Conservation (phyloP, 2,113 vertebrate species). For the Ondatra zibethicus region DNA sequence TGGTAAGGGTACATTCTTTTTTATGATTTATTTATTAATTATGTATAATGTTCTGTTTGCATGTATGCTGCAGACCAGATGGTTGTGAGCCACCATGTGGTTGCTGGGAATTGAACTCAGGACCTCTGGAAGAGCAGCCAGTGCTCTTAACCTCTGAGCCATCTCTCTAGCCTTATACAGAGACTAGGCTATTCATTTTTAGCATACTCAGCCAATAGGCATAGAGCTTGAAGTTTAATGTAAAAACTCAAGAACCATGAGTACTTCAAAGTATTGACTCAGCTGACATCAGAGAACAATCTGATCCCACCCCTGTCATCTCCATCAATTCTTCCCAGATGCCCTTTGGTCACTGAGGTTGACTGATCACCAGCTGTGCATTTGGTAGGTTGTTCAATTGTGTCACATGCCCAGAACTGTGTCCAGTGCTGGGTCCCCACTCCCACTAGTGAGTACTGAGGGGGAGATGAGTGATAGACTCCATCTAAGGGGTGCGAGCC, state of each 20-base stretch:
- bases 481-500: background rate
- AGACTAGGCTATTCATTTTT: background rate
- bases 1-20: accelerated
- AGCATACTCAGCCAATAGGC: background rate
- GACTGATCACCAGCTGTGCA: background rate
- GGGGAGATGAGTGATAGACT: background rate
- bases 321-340: background rate
- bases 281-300: constrained; percentile 17
- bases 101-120: too few relatives aligned
- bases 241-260: background rate
- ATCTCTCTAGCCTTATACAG: background rate
- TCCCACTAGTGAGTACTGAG: background rate
- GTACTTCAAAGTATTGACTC: accelerated
- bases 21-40: too few relatives aligned
- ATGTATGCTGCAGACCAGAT: too few relatives aligned
- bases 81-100: too few relatives aligned
- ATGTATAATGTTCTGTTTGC: too few relatives aligned
- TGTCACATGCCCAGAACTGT: background rate
- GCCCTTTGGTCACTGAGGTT: background rate
- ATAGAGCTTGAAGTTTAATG: background rate
- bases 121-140: too few relatives aligned
- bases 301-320: background rate
- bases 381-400: background rate
- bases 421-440: background rate
- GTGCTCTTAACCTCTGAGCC: too few relatives aligned